These are phyloP conservation scores for Sebastolobus altivelis DNA, from an alignment of 2,797 vertebrate genomes.

Conservation along the genomic window DNA sequence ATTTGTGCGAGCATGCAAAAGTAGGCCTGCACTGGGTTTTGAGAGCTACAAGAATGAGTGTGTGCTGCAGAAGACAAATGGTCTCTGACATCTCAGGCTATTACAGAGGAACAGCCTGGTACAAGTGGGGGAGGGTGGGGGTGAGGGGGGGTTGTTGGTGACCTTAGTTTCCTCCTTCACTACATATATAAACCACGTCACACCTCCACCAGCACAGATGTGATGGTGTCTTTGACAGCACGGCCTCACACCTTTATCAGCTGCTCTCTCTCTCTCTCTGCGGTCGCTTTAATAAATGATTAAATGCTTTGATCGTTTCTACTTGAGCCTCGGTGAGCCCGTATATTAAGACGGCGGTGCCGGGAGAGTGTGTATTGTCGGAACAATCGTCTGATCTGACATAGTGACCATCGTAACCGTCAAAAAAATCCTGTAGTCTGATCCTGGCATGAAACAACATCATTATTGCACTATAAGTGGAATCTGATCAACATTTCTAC, in stretches of 20 bases:
- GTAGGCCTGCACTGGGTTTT: conserved; percentile 73
- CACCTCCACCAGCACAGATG: conserved; percentile 7
- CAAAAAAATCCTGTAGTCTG: too few relatives aligned
- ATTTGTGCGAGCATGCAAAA: conserved; percentile 70
- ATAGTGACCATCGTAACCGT: too few relatives aligned
- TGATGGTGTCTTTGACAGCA: background rate
- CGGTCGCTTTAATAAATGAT: background rate
- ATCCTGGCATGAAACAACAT: background rate
- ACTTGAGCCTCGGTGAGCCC: too few relatives aligned
- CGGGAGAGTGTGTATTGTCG: too few relatives aligned
- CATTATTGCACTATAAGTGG: too few relatives aligned
- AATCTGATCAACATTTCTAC: background rate
- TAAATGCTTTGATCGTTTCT: background rate
- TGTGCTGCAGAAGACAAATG: conserved; percentile 76
- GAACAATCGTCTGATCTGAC: too few relatives aligned
- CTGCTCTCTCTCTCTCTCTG: background rate
- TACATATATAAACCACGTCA: conserved; percentile 14
- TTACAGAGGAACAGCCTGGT: conserved; percentile 78
- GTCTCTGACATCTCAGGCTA: conserved; percentile 75
- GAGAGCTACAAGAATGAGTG: conserved; percentile 68
- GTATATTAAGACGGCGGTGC: too few relatives aligned
- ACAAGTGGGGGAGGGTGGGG: conserved; percentile 31
- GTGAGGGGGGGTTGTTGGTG: conserved; percentile 13
- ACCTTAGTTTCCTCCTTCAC: conserved; percentile 45
- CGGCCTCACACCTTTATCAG: conserved; percentile 3